A percentile compares a stretch with the other conserved stretches of the same genome.
These are phyloP conservation scores for Drosophila sulfurigaster DNA, from an alignment of 1,140 invertebrate genomes.

Conservation along the genomic window DNA sequence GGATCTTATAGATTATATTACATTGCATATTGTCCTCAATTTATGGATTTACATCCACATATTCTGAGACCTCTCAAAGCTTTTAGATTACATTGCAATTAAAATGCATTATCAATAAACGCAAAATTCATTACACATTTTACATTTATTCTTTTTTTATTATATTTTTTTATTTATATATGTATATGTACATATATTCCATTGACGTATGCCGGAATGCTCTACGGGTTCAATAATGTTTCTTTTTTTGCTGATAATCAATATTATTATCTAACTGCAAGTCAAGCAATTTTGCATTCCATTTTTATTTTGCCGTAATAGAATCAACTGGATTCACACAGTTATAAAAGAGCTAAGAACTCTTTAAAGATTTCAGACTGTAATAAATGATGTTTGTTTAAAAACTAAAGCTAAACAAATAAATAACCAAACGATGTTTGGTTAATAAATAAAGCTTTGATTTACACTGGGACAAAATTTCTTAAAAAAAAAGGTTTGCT, in stretches of 20 bases:
- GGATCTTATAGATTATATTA: neutral
- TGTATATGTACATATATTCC: neutral
- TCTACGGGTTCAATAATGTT: constrained; percentile 35
- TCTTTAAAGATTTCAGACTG: neutral
- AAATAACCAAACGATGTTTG: too few relatives aligned
- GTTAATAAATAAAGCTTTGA: too few relatives aligned
- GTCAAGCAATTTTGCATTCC: constrained; percentile 29
- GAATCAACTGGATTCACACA: constrained; percentile 11
- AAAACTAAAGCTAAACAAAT: too few relatives aligned
- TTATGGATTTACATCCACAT: too few relatives aligned
- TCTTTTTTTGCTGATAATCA: constrained; percentile 46
- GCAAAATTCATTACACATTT: constrained; percentile 18
- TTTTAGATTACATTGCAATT: constrained; percentile 10
- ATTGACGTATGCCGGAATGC: constrained; percentile 45
- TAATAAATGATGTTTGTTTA: neutral
- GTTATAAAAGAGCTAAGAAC: too few relatives aligned
- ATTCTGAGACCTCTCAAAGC: neutral
- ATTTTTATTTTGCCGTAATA: constrained; percentile 12
- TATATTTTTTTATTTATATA: constrained; percentile 1
- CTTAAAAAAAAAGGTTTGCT: too few relatives aligned
- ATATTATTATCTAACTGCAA: constrained; percentile 53
- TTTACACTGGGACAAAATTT: too few relatives aligned
- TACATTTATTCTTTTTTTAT: constrained; percentile 14
- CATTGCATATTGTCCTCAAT: neutral
- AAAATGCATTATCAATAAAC: constrained; percentile 28